These are phyloP conservation scores for Struthidea cinerea DNA, from an alignment of 2,113 vertebrate species.

Conservation along the genomic window DNA sequence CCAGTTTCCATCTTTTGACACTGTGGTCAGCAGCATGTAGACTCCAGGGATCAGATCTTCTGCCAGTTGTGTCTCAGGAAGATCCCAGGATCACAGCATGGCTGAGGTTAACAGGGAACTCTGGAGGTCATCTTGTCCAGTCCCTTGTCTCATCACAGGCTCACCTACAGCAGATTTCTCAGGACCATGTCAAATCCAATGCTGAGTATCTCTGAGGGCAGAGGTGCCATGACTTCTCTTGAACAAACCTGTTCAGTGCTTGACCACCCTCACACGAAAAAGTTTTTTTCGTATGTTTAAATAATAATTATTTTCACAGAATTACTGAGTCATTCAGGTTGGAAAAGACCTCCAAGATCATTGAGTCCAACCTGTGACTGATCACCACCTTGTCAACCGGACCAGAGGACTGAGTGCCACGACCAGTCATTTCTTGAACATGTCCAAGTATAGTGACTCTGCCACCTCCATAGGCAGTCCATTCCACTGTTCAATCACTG, in stretches of 20 bases:
- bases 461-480: not conserved
- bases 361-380: not conserved
- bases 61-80: not conserved
- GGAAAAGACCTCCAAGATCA: not conserved
- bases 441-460: not conserved
- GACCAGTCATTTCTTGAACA: not conserved
- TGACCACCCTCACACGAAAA: not conserved
- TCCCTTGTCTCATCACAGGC: not conserved
- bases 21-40: not conserved
- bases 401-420: not conserved
- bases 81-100: accelerated
- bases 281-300: not conserved
- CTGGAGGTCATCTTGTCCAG: not conserved
- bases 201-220: not conserved
- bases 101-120: not conserved
- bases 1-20: not conserved
- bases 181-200: accelerated
- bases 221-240: not conserved
- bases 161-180: not conserved
- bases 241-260: not conserved
- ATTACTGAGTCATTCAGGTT: not conserved
- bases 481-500: not conserved
- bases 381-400: not conserved
- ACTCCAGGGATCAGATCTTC: not conserved
- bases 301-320: not conserved